phyloP scores from a whole-genome alignment of 2,797 vertebrate species.

The Tinamus major region DNA sequence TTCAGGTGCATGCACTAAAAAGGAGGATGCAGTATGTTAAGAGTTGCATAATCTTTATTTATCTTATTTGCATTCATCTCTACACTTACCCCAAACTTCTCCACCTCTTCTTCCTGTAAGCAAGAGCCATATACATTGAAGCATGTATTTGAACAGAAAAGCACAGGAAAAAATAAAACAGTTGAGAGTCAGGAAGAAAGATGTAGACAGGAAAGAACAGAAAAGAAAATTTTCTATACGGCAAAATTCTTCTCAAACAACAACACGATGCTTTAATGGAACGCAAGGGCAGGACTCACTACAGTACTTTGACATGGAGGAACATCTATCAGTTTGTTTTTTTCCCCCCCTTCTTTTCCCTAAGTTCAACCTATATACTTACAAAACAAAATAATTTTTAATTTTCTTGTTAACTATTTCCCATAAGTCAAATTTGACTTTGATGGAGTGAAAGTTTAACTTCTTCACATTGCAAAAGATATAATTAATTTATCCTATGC shows the following conservation, averaged over 20 bases:
- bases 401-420: not conserved
- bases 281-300: conserved; percentile 53
- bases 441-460: not conserved
- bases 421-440: not conserved
- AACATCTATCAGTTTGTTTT: conserved; percentile 51
- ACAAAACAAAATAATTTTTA: not conserved
- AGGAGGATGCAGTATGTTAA: conserved; percentile 84
- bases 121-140: conserved; percentile 97
- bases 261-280: conserved; percentile 69
- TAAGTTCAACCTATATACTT: not conserved
- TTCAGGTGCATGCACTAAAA: conserved; percentile 80
- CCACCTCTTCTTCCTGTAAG: conserved; percentile 99
- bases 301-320: conserved; percentile 17
- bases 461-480: not conserved
- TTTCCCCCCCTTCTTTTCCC: not conserved
- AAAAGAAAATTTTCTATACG: conserved; percentile 75
- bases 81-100: conserved; percentile 99
- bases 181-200: conserved; percentile 80
- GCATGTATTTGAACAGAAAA: conserved; percentile 89
- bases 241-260: conserved; percentile 73
- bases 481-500: not conserved
- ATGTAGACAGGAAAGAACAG: conserved; percentile 80
- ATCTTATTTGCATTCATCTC: conserved; percentile 80
- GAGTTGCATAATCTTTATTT: conserved; percentile 76
- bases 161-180: conserved; percentile 84